Evolutionary conservation across 2,888 invertebrate species (phyloP), one percentile per base, ranked within the genome.

Genomic region (Chrysolina americana): DNA sequence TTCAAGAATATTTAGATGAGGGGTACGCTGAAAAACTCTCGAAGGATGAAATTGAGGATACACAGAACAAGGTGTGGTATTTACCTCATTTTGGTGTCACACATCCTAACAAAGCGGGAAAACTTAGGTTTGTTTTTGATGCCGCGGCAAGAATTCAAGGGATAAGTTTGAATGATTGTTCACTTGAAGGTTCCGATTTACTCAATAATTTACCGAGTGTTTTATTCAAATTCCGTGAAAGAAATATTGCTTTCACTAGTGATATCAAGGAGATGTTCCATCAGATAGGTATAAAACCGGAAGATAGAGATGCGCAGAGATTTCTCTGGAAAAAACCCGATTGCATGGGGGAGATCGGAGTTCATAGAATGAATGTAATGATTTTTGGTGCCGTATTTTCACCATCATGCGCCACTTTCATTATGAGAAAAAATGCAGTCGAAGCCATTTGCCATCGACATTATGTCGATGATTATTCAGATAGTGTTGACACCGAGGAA

Each of bases 381-480:
- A 63, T 63, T 41, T 63, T 63, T 63, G 63, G 63, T 15, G 63
- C 63, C 17, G 41, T 36, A 36, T 63, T 41, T 41, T 36, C n/a
- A 10, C 63, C 41, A 36, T 56, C 56, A 23, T 56, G 5, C 11
- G 56, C 56, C 9, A 56, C 56, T 23, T 56, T 23, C 23, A 56
- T 56, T 2, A 56, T 56, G 56, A 56, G 23, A 56, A 56, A 56
- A 23, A 56, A 56, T 23, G 48, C 17, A n/a, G 23, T 56, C n/a
- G 63, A 56, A 56, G 56, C 56, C 21, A 11, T 56, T 56, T 56
- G 21, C 15, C 21, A 56, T 10, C 13, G 56, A 15, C 56, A 56
- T 56, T 23, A 56, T 56, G 56, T 56, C 3, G 3, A 56, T 23
- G 41, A 63, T 17, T 63, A 19, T 23, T n/a, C 9, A n/a, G 63